phyloP scores from a whole-genome alignment of 2,113 vertebrate genomes.

The Lepus europaeus region DNA sequence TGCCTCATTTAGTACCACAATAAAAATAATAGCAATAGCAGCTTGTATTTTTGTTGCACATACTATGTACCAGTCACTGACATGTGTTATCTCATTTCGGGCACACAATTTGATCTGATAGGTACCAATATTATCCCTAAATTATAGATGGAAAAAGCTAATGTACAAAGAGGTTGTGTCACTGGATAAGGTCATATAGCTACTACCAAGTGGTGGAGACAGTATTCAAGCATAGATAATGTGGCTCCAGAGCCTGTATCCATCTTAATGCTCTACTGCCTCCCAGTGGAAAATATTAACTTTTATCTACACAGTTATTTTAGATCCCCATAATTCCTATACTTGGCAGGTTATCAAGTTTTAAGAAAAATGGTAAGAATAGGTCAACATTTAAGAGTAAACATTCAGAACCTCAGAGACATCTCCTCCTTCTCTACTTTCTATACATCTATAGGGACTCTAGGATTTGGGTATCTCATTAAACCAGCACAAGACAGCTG shows the following conservation, averaged over 20 bases:
- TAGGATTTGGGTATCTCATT: background rate
- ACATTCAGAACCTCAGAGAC: slow-evolving; percentile 21
- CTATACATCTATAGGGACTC: background rate
- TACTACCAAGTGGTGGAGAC: background rate
- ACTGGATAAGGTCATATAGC: background rate
- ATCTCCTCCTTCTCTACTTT: background rate
- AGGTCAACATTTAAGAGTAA: background rate
- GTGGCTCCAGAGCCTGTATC: background rate
- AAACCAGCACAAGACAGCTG: background rate
- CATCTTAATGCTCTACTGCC: background rate
- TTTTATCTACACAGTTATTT: background rate
- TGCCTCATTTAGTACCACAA: background rate
- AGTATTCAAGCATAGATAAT: background rate
- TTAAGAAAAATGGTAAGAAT: background rate
- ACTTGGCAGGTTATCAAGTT: background rate
- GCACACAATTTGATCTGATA: background rate
- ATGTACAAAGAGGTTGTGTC: background rate
- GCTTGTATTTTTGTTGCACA: background rate
- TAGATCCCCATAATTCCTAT: background rate
- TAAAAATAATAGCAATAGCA: slow-evolving; percentile 32
- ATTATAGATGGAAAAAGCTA: background rate
- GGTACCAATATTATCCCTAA: background rate
- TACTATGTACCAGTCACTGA: background rate
- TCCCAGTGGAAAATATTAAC: background rate
- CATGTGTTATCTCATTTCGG: background rate